Base-by-base conservation (phyloP, 2,113 vertebrate genomes). In the Ceyx margarethae region DNA sequence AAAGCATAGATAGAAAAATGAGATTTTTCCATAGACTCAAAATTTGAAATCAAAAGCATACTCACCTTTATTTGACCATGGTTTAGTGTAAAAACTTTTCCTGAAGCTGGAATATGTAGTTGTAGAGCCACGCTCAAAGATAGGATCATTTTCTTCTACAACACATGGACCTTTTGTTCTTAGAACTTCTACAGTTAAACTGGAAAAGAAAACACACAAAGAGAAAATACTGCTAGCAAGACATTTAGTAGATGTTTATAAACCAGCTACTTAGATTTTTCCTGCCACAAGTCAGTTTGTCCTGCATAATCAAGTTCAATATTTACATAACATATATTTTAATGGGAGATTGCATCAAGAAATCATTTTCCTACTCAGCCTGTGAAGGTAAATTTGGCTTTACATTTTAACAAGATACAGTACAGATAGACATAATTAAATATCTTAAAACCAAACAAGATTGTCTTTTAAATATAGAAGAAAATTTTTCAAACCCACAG, bases 51-150 rank as follows among this genome's bases (percentile, higher is more conserved):
- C 19, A 90, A 82, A 94, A 92, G 76, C 15, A 58, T 12, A 81
- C 81, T 90, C 69, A 99, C 99, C 99, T 98, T 98, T 98, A 90
- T 96, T 98, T 76, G 99, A 99, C 99, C 99, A 99, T 5, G 99
- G 99, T 91, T 99, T 99, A 4, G 98, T 97, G 77, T 99, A 98
- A 94, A 94, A 98, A 61, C 96, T 97, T 94, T 98, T 99, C 91
- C 99, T 98, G 95, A 99, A 99, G 95, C 99, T 99, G 28, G 99
- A 98, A 95, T 99, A 99, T 1, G 99, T 99, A 64, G 99, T 99
- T 76, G 98, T 99, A 91, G 99, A 99, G 57, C 99, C 99, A 53
- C 99, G 98, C 73, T 99, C 99, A 98, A 99, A 99, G 90, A 99
- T 99, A 48, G 99, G 98, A 90, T 99, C 99, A 93, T 98, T 98